Evolutionary conservation across 2,888 invertebrate genomes (phyloP), one percentile per base, ranked within the genome.

Genomic region (Diloba caeruleocephala): DNA sequence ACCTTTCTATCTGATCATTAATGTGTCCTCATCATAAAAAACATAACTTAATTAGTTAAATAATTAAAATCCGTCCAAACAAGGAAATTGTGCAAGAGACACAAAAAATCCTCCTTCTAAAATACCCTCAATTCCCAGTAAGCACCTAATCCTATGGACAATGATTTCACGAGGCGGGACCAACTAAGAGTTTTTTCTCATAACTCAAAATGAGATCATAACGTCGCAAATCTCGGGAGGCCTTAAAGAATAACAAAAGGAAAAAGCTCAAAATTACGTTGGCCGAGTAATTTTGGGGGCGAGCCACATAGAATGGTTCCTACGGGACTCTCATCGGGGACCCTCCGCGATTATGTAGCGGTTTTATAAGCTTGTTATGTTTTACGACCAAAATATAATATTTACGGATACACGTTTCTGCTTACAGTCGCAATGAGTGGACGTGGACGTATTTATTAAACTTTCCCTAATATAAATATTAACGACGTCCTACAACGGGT

Each of bases 171-270:
- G 81, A 80, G 71, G 72, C 76, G 85, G 86, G 86, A 85, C 85
- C 82, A 82, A 81, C 88, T 89, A 87, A 88, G 90, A 90, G 89
- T 88, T 91, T 90, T 88, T 85, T 85, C 89, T 89, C 89, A 89
- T 92, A 91, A 90, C 90, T 92, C 87, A 90, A 89, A 92, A 92
- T 91, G 92, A 90, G 91, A 92, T 92, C 90, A 90, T 92, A 92
- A 90, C 90, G 87, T 88, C 85, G 87, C 87, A 82, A 88, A 86
- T 85, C 91, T 89, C 92, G 79, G 81, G 87, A 81, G 90, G 85
- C 82, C 83, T 85, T 85, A 85, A 89, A 88, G 90, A 89, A 92
- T 90, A 90, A 91, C 89, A 91, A 91, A 88, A 88, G 89, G 84
- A 90, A 89, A 76, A 90, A 83, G 85, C 85, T 87, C 87, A 89